Evolutionary conservation across 2,888 invertebrate genomes (phyloP), one percentile per base, ranked within the genome.

Genomic region (Eupsilia transversa): DNA sequence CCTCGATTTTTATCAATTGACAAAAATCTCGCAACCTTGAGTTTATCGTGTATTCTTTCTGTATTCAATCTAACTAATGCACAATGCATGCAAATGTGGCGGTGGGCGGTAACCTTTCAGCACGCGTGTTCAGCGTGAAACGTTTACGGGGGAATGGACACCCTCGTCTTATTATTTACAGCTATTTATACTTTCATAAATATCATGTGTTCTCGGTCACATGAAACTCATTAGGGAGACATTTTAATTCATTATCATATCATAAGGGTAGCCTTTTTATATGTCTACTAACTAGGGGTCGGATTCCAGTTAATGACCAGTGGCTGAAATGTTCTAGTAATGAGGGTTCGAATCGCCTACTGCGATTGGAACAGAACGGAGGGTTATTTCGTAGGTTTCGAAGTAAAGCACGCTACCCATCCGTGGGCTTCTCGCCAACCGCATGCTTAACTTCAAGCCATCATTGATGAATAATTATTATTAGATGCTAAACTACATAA

Each of bases 131-230:
- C 61, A 72, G 61, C 68, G 74, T 75, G 83, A 85, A 67, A 79
- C 69, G 72, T 86, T 85, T 75, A 91, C 85, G 82, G 83, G 63
- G 75, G 71, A 87, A 76, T 87, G 80, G 78, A 82, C 90, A 87
- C 88, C 88, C 88, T 84, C 75, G 67, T 75, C 46, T 86, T 83
- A 86, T 83, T 77, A 84, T 85, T 86, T 80, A 83, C 64, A 64
- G 76, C 74, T 76, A 83, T 82, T 75, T 77, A 86, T 86, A 88
- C n/a, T 69, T 79, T 60, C 65, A 78, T 77, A 80, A 79, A 85
- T 85, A 79, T 78, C 77, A 79, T 61, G 72, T 76, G 75, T 74
- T 68, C 52, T 76, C 64, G 63, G 35, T 60, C 76, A 75, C 57
- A 72, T 76, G 65, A 77, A 71, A 83, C 76, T 73, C 80, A 73